Percentiles rank a stretch among this genome's conserved stretches.
Evolutionary conservation across 2,888 invertebrate species (phyloP).

Genomic region (Lepidochitona cinerea): DNA sequence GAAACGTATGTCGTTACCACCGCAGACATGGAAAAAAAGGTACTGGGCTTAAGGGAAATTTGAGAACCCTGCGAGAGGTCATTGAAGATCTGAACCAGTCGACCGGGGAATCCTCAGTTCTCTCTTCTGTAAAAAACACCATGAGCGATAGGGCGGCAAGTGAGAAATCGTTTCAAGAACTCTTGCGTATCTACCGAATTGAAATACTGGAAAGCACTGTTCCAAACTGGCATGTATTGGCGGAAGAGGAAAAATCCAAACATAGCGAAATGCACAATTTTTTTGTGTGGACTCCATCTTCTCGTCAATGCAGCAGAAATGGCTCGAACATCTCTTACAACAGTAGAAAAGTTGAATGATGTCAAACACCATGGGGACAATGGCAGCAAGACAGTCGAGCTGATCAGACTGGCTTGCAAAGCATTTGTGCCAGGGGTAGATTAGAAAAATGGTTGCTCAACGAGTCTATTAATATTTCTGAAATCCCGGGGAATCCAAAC

Average conservation of each 20-base stretch:
- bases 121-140: background rate
- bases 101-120: background rate
- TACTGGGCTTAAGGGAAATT: constrained; percentile 25
- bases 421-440: too few species aligned
- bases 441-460: constrained; percentile 11
- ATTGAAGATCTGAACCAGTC: background rate
- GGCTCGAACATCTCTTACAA: constrained; percentile 14
- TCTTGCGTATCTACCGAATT: constrained; percentile 25
- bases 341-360: too few species aligned
- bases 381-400: background rate
- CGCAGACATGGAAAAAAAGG: constrained; percentile 20
- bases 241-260: constrained; percentile 17
- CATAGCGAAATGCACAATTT: constrained; percentile 30
- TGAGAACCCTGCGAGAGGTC: background rate
- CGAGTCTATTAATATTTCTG: background rate
- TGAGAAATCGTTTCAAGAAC: constrained; percentile 20
- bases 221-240: constrained; percentile 23
- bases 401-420: background rate
- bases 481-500: background rate
- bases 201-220: constrained; percentile 26
- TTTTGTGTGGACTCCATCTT: constrained; percentile 37
- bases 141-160: background rate
- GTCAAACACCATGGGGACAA: too few species aligned
- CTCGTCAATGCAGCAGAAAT: constrained; percentile 34
- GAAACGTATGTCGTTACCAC: constrained; percentile 29